These are phyloP conservation scores for Mormyrus hasselquistii DNA, from an alignment of 2,797 vertebrate genomes.

Conservation along the genomic window DNA sequence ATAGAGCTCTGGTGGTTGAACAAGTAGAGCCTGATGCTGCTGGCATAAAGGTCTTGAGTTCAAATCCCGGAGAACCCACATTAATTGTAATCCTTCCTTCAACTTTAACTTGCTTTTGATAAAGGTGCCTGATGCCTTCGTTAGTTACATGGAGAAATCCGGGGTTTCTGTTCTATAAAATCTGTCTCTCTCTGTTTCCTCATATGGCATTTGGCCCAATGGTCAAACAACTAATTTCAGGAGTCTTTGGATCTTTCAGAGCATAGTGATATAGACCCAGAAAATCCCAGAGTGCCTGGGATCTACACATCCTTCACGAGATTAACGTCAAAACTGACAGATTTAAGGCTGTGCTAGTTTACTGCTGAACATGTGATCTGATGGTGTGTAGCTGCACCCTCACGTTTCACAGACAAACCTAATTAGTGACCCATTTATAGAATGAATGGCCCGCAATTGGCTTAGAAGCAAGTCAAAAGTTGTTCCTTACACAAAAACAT, in stretches of 20 bases:
- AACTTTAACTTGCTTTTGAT: not conserved
- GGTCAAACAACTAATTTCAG: not conserved
- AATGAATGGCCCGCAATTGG: not conserved
- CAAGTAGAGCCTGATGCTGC: not conserved
- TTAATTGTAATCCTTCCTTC: not conserved
- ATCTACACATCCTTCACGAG: not conserved
- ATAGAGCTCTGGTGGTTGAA: not conserved
- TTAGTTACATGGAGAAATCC: not conserved
- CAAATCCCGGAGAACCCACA: not conserved
- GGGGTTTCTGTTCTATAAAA: not conserved
- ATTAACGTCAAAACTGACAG: not conserved
- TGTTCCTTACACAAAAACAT: not conserved
- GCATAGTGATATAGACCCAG: not conserved
- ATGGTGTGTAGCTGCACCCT: not conserved
- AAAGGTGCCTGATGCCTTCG: not conserved
- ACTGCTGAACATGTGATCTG: not conserved
- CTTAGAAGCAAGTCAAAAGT: not conserved
- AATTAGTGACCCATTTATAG: not conserved
- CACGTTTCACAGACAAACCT: not conserved
- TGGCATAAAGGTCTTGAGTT: not conserved
- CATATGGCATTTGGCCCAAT: not conserved
- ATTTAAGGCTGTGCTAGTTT: not conserved
- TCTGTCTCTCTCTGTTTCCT: not conserved
- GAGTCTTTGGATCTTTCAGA: not conserved
- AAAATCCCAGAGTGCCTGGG: not conserved